Percentiles rank a stretch among this genome's conserved stretches.
phyloP scores from a whole-genome alignment of 2,888 invertebrate species.

The Cryptocheilus praepositus region DNA sequence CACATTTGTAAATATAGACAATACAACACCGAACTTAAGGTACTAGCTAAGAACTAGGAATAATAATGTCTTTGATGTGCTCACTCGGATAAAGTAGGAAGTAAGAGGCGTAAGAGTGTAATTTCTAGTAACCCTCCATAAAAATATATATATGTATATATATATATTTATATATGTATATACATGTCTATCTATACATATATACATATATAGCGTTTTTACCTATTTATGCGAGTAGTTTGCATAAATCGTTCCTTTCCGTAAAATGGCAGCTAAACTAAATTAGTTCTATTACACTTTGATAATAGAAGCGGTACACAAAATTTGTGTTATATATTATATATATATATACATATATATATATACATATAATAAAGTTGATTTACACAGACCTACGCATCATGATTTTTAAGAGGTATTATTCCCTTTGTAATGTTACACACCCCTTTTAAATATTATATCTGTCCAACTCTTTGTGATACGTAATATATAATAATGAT shows the following conservation, averaged over 20 bases:
- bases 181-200: slow-evolving; percentile 6
- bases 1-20: slow-evolving; percentile 70
- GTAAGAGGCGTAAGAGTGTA: slow-evolving; percentile 61
- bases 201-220: slow-evolving; percentile 61
- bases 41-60: slow-evolving; percentile 34
- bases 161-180: not conserved
- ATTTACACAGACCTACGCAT: slow-evolving; percentile 48
- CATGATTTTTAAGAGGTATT: slow-evolving; percentile 21
- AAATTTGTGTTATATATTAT: slow-evolving; percentile 61
- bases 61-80: slow-evolving; percentile 56
- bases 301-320: slow-evolving; percentile 62
- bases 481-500: no score
- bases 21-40: slow-evolving; percentile 59
- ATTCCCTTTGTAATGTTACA: not conserved
- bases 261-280: slow-evolving; percentile 62
- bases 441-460: no score
- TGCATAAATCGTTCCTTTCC: slow-evolving; percentile 61
- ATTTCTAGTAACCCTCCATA: slow-evolving; percentile 48
- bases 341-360: no score
- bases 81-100: slow-evolving; percentile 61
- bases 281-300: slow-evolving; percentile 63
- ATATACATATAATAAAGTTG: slow-evolving; percentile 54
- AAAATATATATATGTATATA: no score
- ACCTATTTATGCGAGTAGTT: slow-evolving; percentile 60
- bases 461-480: no score